phyloP scores from a whole-genome alignment of 2,113 vertebrate genomes.

The Pyrgilauda ruficollis region DNA sequence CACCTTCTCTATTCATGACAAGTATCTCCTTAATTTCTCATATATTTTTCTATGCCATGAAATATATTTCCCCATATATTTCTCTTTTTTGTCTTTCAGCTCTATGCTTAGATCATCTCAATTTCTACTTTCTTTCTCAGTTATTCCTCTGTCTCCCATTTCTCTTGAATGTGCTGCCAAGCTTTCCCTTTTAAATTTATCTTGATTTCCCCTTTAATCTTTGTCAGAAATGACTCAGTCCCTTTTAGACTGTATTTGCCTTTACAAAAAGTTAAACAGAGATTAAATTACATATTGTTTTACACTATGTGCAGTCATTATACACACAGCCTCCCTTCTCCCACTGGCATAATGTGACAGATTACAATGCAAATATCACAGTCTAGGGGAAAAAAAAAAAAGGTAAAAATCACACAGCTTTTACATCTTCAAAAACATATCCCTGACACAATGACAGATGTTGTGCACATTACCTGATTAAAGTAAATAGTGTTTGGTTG shows the following conservation, averaged over 20 bases:
- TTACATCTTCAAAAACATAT: neutral
- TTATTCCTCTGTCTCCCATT: neutral
- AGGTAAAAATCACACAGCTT: neutral
- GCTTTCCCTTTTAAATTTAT: conserved; percentile 13
- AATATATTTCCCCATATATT: neutral
- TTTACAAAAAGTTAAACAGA: conserved; percentile 7
- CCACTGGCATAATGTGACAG: neutral
- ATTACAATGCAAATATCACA: neutral
- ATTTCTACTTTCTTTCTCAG: neutral
- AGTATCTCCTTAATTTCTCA: neutral
- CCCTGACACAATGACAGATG: neutral
- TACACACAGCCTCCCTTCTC: neutral
- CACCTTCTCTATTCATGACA: neutral
- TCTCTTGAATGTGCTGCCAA: conserved; percentile 11
- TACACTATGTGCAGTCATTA: neutral
- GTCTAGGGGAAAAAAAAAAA: neutral
- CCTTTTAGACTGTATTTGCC: neutral
- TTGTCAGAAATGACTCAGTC: conserved; percentile 18
- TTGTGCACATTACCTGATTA: neutral
- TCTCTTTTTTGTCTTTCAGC: neutral
- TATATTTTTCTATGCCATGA: neutral
- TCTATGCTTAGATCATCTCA: neutral
- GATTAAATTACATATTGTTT: neutral
- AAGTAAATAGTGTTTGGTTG: neutral
- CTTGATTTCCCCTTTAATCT: neutral